Base-by-base conservation (phyloP, 1,140 invertebrate species). In the Batillaria attramentaria region DNA sequence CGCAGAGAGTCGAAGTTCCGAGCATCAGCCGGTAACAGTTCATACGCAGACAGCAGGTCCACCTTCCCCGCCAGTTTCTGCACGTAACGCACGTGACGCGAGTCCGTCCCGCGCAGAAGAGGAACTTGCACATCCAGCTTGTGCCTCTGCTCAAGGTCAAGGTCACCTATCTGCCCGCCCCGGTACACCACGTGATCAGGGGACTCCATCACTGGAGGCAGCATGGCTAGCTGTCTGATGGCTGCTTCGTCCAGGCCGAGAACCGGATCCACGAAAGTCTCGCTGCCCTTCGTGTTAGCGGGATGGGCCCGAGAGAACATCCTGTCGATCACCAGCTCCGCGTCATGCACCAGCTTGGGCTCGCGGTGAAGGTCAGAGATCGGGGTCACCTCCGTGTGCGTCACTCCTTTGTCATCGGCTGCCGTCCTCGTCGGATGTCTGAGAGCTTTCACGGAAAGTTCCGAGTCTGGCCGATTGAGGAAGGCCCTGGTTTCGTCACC, bases 291-390 rank as follows among this genome's bases (percentile, higher is more conserved):
- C 18, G 35, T 33, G 43, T 69, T 37, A 66, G 77, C n/a, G 16
- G 54, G 62, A 16, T 79, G 77, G 18, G 78, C 76, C 37, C 84
- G 78, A 18, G 83, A 81, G 75, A 86, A 84, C 0, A 84, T 81
- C 50, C 80, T 74, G 68, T 86, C 84, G n/a, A 85, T 85, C 13
- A 83, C 81, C 39, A 85, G 72, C 75, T 86, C 85, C 2, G 84
- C 73, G 37, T 84, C 80, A 68, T 43, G 75, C 43, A 54, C 85
- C 60, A 54, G 83, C 16, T 79, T 83, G 37, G 84, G 81, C 46
- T 86, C 84, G n/a, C 83, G 78, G 69, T 80, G 78, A 31, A 84
- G 83, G 42, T 86, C 82, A 62, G 81, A 81, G 10, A 85, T 72
- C 54, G 80, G 81, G 10, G 80, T 72, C 31, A 75, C 79, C 3